Evolutionary conservation across 2,888 invertebrate species (phyloP).

Genomic region (Chrysolina haemoptera): DNA sequence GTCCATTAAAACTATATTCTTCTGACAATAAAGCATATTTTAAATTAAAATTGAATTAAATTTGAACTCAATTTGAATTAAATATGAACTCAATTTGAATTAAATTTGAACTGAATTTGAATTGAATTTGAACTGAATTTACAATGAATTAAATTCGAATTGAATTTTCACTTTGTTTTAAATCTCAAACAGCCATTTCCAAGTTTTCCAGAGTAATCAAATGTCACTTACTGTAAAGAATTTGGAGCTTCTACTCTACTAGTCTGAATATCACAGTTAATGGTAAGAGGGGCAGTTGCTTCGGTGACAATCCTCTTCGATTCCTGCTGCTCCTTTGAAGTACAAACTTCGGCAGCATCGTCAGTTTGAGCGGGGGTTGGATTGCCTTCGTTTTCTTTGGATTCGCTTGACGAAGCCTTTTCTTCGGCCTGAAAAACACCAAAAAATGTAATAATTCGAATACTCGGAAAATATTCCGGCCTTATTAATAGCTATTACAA

Average conservation of each 20-base stretch:
- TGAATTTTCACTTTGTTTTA: too few species aligned
- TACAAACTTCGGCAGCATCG: background rate
- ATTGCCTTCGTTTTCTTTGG: slow-evolving; percentile 61
- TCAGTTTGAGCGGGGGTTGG: slow-evolving; percentile 34
- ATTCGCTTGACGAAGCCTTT: slow-evolving; percentile 59
- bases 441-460: background rate
- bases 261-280: slow-evolving; percentile 62
- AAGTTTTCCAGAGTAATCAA: background rate
- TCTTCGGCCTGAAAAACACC: slow-evolving; percentile 32
- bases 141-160: too few species aligned
- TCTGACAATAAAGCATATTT: too few species aligned
- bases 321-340: slow-evolving; percentile 18
- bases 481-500: background rate
- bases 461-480: background rate
- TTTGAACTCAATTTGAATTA: too few species aligned
- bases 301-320: slow-evolving; percentile 34
- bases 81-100: too few species aligned
- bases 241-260: slow-evolving; percentile 49
- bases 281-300: slow-evolving; percentile 59
- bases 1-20: too few species aligned
- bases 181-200: too few species aligned
- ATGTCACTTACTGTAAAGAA: slow-evolving; percentile 56
- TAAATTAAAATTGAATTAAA: too few species aligned
- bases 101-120: too few species aligned
- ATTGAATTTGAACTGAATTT: too few species aligned